Base-by-base conservation (phyloP, 1,140 invertebrate species). In the Druon quercuslanigerum region DNA sequence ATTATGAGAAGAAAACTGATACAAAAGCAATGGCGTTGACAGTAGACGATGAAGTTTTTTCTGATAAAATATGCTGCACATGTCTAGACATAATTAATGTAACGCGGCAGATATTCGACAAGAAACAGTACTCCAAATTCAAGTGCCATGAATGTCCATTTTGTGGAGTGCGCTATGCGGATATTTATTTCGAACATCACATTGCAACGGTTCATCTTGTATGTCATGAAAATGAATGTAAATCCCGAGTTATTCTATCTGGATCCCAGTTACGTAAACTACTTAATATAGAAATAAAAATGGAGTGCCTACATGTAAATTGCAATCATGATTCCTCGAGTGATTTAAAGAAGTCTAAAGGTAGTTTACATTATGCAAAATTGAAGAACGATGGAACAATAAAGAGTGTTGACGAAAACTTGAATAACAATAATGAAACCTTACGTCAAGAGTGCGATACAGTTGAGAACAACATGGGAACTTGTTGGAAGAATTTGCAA, bases 261-360 rank as follows among this genome's bases (percentile, higher is more conserved):
- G 60, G 33, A n/a, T 16, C 33, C 0, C 33, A 33, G 9, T 66
- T 66, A 13, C 20, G 20, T 7, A 6, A 60, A 6, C 12, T 33
- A 16, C 40, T 66, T 8, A 16, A 33, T n/a, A 40, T 66, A 33
- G 13, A 66, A 16, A 25, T 40, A 16, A 33, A 66, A 17, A 40
- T 66, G 6, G 20, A 40, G 33, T 66, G 60, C 14, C 8, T 66
- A n/a, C 60, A 66, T n/a, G 60, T 66, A 16, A n/a, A 66, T 66
- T 66, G 60, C 9, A 33, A 66, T 40, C 60, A 66, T n/a, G 13
- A 66, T 14, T 66, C 13, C 9, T 40, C 14, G 13, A 60, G 14
- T 60, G 57, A 40, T 25, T 12, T 33, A 33, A 66, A 40, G 7
- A 33, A 66, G n/a, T 54, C 52, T 17, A 11, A n/a, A 54, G n/a